Evolutionary conservation across 1,140 invertebrate species (phyloP), one percentile per base, ranked within the genome.

Genomic region (Melanaphis sacchari): DNA sequence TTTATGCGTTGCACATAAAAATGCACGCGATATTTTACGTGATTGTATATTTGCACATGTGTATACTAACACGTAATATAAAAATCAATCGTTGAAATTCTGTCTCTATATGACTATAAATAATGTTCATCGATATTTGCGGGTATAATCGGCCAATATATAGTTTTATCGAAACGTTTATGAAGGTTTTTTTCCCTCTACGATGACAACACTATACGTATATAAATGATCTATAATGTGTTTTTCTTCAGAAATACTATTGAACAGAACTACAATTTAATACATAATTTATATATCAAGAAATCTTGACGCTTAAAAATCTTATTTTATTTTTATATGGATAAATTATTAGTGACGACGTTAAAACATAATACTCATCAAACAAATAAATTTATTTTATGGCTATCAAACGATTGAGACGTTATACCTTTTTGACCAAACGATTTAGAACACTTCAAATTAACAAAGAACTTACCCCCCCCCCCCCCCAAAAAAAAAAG

Each of bases 11-110:
- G 15, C 59, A n/a, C 38, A 85, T 43, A 31, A 85, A 31, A 43
- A 85, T 85, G 15, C 40, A 85, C 41, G 31, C 41, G 40, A 85
- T 85, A 85, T 85, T 85, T 85, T 9, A 85, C 41, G 26, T 85
- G 84, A 41, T 85, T 15, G 84, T n/a, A 85, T 76, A 76, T 85
- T 21, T 46, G 43, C 84, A 85, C 84, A n/a, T 31, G 84, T 41
- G 82, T 41, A 49, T 49, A 85, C 40, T 41, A 85, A 85, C 84
- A 85, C 84, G 26, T 85, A 85, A 85, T 85, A 85, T 85, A 85
- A 85, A 85, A 85, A 85, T 85, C 84, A 85, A 85, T 85, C 84
- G 40, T 85, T 41, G 84, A 43, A 85, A 43, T 31, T 31, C 31
- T 31, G 26, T 84, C 31, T 85, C 40, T 85, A 41, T 36, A 76